Evolutionary conservation across 2,888 invertebrate species (phyloP).

Genomic region (Ametastegia equiseti): DNA sequence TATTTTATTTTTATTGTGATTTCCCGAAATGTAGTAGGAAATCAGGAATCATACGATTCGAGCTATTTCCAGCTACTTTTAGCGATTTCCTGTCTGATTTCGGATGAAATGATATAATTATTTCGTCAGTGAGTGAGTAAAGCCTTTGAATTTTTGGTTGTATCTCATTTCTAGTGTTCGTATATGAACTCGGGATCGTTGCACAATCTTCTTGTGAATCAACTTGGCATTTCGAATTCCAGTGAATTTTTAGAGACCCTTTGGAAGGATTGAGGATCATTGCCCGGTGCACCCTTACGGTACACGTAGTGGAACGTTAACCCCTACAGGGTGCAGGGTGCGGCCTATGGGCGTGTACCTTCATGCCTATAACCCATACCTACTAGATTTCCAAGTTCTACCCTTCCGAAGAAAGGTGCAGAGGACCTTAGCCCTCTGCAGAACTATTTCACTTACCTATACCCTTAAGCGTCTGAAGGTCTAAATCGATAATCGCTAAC

Average conservation of each 20-base stretch:
- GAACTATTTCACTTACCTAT: background rate
- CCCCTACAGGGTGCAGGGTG: conserved; percentile 53
- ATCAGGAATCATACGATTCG: too few relatives aligned
- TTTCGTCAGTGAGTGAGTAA: too few relatives aligned
- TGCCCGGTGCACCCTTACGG: conserved; percentile 27
- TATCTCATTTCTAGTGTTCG: too few relatives aligned
- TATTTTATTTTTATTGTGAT: too few relatives aligned
- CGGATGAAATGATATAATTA: too few relatives aligned
- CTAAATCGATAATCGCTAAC: background rate
- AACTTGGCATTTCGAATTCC: background rate
- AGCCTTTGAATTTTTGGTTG: too few relatives aligned
- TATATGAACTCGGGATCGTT: background rate
- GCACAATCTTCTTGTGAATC: background rate
- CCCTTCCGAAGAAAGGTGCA: conserved; percentile 27
- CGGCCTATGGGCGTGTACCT: conserved; percentile 58
- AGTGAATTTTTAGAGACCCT: background rate
- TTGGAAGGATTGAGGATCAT: conserved; percentile 15
- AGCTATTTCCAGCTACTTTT: too few relatives aligned
- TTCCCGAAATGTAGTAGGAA: too few relatives aligned
- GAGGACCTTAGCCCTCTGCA: background rate
- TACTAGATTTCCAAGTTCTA: conserved; percentile 3
- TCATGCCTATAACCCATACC: conserved; percentile 40
- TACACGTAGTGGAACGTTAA: conserved; percentile 41
- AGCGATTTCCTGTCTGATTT: too few relatives aligned
- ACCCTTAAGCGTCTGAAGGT: background rate